phyloP scores from a whole-genome alignment of 2,888 invertebrate genomes.

The Sturmia bella region DNA sequence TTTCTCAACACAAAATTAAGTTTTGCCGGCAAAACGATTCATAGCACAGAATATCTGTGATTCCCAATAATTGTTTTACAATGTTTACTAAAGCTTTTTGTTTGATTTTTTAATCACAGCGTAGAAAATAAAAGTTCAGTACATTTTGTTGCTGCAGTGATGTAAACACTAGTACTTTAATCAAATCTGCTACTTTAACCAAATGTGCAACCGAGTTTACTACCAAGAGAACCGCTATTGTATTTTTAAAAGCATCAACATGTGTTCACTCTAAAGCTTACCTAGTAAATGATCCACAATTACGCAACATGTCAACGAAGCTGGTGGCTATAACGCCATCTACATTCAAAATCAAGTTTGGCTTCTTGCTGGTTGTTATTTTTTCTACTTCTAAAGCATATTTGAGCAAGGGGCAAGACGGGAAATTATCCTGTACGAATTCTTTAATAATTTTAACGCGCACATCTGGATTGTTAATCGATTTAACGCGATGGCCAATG shows the following conservation, averaged over 20 bases:
- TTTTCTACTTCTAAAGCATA: slow-evolving; percentile 99
- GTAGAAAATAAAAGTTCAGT: no score
- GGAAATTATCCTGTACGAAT: slow-evolving; percentile 96
- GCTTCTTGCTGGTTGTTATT: slow-evolving; percentile 99
- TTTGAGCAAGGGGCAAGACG: slow-evolving; percentile 94
- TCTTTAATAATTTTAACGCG: slow-evolving; percentile 98
- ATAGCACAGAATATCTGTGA: no score
- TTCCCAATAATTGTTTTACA: no score
- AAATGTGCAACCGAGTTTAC: no score
- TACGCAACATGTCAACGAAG: slow-evolving; percentile 97
- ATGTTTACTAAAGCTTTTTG: no score
- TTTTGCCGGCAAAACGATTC: no score
- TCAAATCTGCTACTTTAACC: no score
- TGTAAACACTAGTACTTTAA: no score
- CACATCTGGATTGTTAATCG: slow-evolving; percentile 99
- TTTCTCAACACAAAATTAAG: no score
- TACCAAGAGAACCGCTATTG: no score
- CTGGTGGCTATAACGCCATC: slow-evolving; percentile 99
- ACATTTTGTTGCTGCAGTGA: no score
- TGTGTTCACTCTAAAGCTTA: slow-evolving; percentile 79
- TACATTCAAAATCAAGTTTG: slow-evolving; percentile 99
- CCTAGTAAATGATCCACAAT: slow-evolving; percentile 97
- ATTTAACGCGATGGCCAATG: slow-evolving; percentile 96
- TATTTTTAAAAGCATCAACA: not conserved
- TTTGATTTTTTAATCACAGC: no score